Conservation (phyloP, 2,888 invertebrate species). For the Drosophila silvestris region DNA sequence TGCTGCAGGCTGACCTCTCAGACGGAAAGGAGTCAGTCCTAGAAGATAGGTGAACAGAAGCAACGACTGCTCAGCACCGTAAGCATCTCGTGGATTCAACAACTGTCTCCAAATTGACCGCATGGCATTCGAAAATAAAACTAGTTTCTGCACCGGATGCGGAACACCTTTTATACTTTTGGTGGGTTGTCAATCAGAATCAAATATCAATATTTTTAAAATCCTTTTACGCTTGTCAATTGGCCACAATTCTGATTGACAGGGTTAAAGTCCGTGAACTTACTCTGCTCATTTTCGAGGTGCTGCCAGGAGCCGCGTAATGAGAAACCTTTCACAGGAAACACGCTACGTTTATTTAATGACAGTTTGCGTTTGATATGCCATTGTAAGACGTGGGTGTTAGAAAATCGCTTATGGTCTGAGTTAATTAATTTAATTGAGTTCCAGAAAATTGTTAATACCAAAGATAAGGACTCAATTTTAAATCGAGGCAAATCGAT, state of each 20-base stretch:
- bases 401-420: slow-evolving; percentile 20
- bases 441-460: slow-evolving; percentile 29
- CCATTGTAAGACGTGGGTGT: slow-evolving; percentile 48
- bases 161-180: slow-evolving; percentile 57
- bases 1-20: slow-evolving; percentile 60
- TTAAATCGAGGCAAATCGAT: background rate
- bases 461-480: background rate
- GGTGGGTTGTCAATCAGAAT: slow-evolving; percentile 2
- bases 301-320: slow-evolving; percentile 32
- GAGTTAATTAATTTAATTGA: slow-evolving; percentile 69
- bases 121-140: slow-evolving; percentile 42
- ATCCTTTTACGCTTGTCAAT: background rate
- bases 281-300: slow-evolving; percentile 7
- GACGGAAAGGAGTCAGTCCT: slow-evolving; percentile 82
- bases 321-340: slow-evolving; percentile 25
- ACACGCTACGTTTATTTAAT: slow-evolving; percentile 42
- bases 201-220: background rate
- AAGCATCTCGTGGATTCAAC: slow-evolving; percentile 81
- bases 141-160: slow-evolving; percentile 19
- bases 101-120: slow-evolving; percentile 62
- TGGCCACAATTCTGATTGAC: slow-evolving; percentile 37
- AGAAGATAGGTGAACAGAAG: slow-evolving; percentile 79
- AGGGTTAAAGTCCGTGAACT: slow-evolving; percentile 41
- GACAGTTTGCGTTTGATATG: slow-evolving; percentile 42
- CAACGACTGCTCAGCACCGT: slow-evolving; percentile 79